phyloP scores from a whole-genome alignment of 1,140 invertebrate genomes.

The Drosophila ohnishii region DNA sequence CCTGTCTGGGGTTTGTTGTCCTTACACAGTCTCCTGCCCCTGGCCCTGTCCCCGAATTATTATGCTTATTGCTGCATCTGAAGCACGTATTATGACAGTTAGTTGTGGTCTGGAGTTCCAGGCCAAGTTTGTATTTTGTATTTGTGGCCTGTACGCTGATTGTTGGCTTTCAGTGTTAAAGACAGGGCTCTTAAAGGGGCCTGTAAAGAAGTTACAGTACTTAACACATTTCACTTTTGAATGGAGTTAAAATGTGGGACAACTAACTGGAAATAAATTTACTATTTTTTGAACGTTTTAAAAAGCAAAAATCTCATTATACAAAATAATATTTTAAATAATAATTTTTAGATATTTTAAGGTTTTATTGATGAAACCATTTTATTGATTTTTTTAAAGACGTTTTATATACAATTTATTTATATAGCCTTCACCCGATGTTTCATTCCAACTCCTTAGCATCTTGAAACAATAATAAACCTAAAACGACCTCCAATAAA shows the following conservation, averaged over 20 bases:
- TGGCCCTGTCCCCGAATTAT: constrained; percentile 9
- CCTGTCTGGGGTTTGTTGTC: constrained; percentile 32
- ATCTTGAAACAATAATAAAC: constrained; percentile 1
- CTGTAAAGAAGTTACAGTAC: not conserved
- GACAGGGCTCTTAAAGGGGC: not conserved
- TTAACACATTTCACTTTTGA: not conserved
- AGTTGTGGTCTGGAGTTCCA: constrained; percentile 9
- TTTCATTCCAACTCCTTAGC: not conserved
- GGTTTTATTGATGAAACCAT: too few relatives aligned
- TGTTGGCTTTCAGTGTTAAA: constrained; percentile 19
- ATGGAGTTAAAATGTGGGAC: too few relatives aligned
- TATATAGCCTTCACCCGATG: not conserved
- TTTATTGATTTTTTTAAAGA: not conserved
- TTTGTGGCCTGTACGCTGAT: constrained; percentile 33
- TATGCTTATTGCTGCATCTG: constrained; percentile 44
- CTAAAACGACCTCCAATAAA: constrained; percentile 14
- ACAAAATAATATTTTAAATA: too few relatives aligned
- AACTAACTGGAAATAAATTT: too few relatives aligned
- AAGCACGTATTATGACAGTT: constrained; percentile 52
- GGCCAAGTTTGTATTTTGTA: constrained; percentile 24
- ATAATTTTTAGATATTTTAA: too few relatives aligned
- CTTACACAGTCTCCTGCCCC: constrained; percentile 2
- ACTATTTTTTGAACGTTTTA: too few relatives aligned
- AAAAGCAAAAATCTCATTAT: too few relatives aligned
- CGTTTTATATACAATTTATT: not conserved